Conservation (phyloP, 2,797 vertebrate genomes). For the Diplodus sargus region DNA sequence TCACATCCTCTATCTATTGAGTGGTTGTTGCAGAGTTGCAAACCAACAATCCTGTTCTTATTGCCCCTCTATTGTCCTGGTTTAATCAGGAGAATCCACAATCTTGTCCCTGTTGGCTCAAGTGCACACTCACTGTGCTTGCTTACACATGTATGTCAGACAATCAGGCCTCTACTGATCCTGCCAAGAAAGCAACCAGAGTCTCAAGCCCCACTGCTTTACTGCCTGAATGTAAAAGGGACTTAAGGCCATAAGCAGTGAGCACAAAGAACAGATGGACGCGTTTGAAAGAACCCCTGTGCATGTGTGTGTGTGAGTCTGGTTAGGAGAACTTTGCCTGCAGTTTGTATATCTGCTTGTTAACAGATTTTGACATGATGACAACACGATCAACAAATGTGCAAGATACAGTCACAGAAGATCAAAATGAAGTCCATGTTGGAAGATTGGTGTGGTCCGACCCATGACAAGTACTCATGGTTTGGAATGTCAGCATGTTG, state of each 20-base stretch:
- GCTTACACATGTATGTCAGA: constrained; percentile 45
- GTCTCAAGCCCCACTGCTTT: constrained; percentile 9
- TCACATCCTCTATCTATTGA: constrained; percentile 2
- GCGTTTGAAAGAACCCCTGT: neutral
- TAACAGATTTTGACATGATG: no score
- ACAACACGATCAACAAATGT: no score
- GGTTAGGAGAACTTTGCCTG: neutral
- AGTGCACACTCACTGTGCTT: constrained; percentile 13
- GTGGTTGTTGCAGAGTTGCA: constrained; percentile 44
- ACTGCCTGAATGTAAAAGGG: constrained; percentile 9
- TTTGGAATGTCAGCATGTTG: no score
- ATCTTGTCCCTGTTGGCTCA: constrained; percentile 19
- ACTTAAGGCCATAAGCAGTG: constrained; percentile 23
- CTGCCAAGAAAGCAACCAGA: constrained; percentile 26
- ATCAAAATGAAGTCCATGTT: no score
- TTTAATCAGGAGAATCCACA: constrained; percentile 40
- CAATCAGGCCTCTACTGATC: constrained; percentile 24
- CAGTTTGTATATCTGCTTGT: no score
- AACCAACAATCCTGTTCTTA: constrained; percentile 20
- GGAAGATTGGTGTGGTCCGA: no score
- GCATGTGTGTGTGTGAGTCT: constrained; percentile 30
- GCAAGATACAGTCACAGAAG: no score
- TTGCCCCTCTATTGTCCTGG: constrained; percentile 21
- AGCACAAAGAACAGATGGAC: constrained; percentile 39
- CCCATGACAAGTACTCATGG: no score